Conservation (phyloP, 2,888 invertebrate genomes). For the Eupithecia inturbata region DNA sequence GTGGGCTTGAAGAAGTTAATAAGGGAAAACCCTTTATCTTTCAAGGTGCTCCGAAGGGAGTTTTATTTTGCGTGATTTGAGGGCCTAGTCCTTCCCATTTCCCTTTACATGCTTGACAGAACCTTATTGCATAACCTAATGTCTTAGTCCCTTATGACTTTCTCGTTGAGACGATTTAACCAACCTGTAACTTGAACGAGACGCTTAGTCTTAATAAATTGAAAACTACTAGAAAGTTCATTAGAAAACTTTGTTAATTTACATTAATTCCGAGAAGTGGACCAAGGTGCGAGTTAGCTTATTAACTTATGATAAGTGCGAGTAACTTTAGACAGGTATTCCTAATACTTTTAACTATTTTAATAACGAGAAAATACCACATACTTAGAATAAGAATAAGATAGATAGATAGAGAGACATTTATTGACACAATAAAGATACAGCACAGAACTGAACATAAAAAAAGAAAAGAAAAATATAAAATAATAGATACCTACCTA, state of each 20-base stretch:
- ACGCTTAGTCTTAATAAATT: not conserved
- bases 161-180: not conserved
- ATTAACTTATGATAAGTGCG: not conserved
- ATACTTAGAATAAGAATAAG: too few relatives aligned
- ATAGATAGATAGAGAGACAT: too few relatives aligned
- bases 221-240: not conserved
- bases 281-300: not conserved
- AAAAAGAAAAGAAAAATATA: too few relatives aligned
- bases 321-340: not conserved
- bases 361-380: too few relatives aligned
- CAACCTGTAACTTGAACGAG: not conserved
- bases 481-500: too few relatives aligned
- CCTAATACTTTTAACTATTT: not conserved
- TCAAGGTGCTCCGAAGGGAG: not conserved
- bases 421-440: too few relatives aligned
- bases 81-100: too few relatives aligned
- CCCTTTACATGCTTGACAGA: not conserved
- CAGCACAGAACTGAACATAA: too few relatives aligned
- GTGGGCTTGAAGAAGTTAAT: slow-evolving; percentile 32
- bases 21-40: slow-evolving; percentile 19
- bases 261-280: not conserved
- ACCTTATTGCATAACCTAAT: not conserved
- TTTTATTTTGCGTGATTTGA: slow-evolving; percentile 10
- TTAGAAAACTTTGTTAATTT: slow-evolving; percentile 7
- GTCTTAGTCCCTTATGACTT: too few relatives aligned